A percentile compares a stretch with the other conserved stretches of the same genome.
Evolutionary conservation across 2,797 vertebrate species (phyloP).

Genomic region (Sebastes alutus): DNA sequence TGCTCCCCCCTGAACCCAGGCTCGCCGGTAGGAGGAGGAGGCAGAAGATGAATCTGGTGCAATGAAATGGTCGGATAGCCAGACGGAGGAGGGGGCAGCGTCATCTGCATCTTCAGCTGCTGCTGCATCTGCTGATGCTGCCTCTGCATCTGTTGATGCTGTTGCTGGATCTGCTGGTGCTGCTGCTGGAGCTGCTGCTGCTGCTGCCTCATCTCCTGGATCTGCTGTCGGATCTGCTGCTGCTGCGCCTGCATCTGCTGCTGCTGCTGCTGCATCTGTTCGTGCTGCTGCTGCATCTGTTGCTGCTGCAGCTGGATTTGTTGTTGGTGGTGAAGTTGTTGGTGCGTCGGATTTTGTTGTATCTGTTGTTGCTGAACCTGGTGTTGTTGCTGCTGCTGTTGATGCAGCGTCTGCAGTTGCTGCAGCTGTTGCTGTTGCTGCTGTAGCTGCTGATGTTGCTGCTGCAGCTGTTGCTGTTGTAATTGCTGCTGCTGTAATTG

Average conservation of each 20-base stretch:
- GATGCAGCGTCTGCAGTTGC: constrained; percentile 62
- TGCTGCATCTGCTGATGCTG: constrained; percentile 87
- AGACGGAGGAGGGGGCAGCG: constrained; percentile 80
- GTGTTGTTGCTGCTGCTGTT: constrained; percentile 65
- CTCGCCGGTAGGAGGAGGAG: constrained; percentile 74
- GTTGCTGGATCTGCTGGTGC: constrained; percentile 86
- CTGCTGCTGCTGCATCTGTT: constrained; percentile 84
- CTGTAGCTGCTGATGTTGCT: constrained; percentile 53
- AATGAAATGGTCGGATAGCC: constrained; percentile 82
- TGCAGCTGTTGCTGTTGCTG: constrained; percentile 65
- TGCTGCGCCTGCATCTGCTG: constrained; percentile 85
- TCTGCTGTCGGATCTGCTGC: constrained; percentile 83
- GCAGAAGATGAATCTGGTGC: constrained; percentile 82
- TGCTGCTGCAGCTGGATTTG: constrained; percentile 76
- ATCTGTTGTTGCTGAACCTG: constrained; percentile 74
- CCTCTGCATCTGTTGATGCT: constrained; percentile 86
- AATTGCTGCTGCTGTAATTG: constrained; percentile 43
- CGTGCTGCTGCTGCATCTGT: constrained; percentile 79
- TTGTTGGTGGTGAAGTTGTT: constrained; percentile 71
- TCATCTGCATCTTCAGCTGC: constrained; percentile 85
- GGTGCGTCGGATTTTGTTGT: constrained; percentile 61
- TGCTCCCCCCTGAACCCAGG: constrained; percentile 82
- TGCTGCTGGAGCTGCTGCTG: constrained; percentile 86
- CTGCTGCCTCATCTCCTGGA: constrained; percentile 84
- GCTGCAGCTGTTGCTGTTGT: constrained; percentile 41